Conservation (phyloP, 53 echinoderm and acorn worm species). For the Holothuria scabra region DNA sequence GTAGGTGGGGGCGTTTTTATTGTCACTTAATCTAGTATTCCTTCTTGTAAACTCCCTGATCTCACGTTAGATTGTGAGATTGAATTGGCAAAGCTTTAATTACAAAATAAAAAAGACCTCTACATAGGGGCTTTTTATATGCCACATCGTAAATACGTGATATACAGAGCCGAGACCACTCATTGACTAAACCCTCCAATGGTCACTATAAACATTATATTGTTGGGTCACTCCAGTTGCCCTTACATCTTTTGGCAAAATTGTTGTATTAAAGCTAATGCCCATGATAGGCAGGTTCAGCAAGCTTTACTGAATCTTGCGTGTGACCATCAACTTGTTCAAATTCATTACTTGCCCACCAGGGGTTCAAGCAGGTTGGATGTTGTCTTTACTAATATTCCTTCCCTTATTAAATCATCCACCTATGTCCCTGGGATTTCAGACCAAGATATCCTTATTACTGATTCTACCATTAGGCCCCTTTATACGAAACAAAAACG, state of each 20-base stretch:
- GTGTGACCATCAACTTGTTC: background rate
- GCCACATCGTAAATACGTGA: too few species aligned
- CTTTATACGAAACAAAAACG: slow-evolving; percentile 5
- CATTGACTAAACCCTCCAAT: background rate
- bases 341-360: slow-evolving; percentile 10
- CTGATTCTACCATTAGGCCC: background rate
- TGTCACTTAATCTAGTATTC: too few species aligned
- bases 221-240: slow-evolving; percentile 8
- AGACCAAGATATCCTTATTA: background rate
- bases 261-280: background rate
- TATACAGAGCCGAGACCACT: too few species aligned
- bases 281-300: slow-evolving; percentile 20
- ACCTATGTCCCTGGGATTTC: slow-evolving; percentile 3
- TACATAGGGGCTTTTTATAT: too few species aligned
- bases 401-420: slow-evolving; percentile 6
- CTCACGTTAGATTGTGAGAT: too few species aligned
- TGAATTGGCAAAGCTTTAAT: too few species aligned
- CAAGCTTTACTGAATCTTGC: slow-evolving; percentile 19
- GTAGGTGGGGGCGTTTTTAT: too few species aligned
- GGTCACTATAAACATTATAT: background rate
- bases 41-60: too few species aligned
- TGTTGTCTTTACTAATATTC: slow-evolving; percentile 14
- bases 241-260: background rate
- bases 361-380: background rate
- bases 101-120: too few species aligned